Percentiles rank a stretch among this genome's conserved stretches.
Conservation (phyloP, 92 coral and sea anemone species). For the Umimayanthus kanabou region DNA sequence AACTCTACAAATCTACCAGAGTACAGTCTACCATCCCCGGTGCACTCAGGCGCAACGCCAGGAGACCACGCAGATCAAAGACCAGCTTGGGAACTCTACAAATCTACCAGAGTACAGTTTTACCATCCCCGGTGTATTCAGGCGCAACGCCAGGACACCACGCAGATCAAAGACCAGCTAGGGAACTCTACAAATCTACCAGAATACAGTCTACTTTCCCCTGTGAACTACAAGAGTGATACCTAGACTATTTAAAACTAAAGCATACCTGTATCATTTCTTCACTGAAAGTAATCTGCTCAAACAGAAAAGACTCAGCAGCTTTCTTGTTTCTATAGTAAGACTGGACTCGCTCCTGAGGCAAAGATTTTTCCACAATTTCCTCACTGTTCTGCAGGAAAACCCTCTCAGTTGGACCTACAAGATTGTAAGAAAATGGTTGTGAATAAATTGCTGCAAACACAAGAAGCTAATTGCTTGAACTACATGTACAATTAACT, state of each 20-base stretch:
- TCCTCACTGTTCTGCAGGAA: conserved; percentile 17
- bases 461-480: background rate
- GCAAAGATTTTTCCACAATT: conserved; percentile 24
- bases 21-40: background rate
- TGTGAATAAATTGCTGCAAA: background rate
- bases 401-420: conserved; percentile 29
- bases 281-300: conserved; percentile 19
- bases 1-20: background rate
- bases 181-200: background rate
- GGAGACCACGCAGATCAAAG: background rate
- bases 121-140: background rate
- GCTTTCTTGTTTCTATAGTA: conserved; percentile 17
- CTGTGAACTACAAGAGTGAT: background rate
- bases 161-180: conserved; percentile 23
- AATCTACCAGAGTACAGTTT: background rate
- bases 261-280: conserved; percentile 7
- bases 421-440: background rate
- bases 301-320: conserved; percentile 12
- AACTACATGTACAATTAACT: background rate
- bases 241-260: background rate
- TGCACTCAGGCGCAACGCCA: conserved; percentile 1
- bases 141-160: conserved; percentile 25
- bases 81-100: background rate
- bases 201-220: background rate
- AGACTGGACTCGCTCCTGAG: conserved; percentile 5